Conservation (phyloP, 1,140 invertebrate genomes). For the Dinothrombium tinctorium region DNA sequence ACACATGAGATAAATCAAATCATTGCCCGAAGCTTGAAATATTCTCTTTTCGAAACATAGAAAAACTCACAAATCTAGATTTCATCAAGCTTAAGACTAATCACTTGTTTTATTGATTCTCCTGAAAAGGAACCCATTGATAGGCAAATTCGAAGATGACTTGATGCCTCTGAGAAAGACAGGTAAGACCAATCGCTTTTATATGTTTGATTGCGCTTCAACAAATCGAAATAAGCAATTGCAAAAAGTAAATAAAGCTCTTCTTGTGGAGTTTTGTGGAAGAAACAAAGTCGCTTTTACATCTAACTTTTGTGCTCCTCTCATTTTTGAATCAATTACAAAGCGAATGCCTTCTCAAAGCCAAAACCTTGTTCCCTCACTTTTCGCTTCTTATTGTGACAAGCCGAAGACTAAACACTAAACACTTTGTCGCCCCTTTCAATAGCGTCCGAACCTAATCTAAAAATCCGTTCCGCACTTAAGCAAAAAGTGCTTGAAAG, state of each 20-base stretch:
- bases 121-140: too few relatives aligned
- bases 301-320: background rate
- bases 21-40: too few relatives aligned
- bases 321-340: background rate
- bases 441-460: conserved; percentile 86
- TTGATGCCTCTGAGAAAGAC: conserved; percentile 71
- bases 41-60: too few relatives aligned
- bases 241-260: background rate
- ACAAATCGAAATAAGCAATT: background rate
- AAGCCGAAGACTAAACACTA: too few relatives aligned
- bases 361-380: conserved; percentile 1
- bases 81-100: too few relatives aligned
- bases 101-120: too few relatives aligned
- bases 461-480: conserved; percentile 61
- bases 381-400: background rate
- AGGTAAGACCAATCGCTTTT: conserved; percentile 31
- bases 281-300: background rate
- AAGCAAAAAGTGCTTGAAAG: conserved; percentile 84
- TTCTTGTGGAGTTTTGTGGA: background rate
- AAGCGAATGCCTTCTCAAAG: background rate
- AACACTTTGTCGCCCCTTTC: too few relatives aligned
- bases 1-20: too few relatives aligned
- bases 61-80: too few relatives aligned
- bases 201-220: background rate
- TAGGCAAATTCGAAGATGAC: conserved; percentile 49